These are phyloP conservation scores for Dipodomys spectabilis DNA, from an alignment of 2,113 vertebrate species.

Conservation along the genomic window DNA sequence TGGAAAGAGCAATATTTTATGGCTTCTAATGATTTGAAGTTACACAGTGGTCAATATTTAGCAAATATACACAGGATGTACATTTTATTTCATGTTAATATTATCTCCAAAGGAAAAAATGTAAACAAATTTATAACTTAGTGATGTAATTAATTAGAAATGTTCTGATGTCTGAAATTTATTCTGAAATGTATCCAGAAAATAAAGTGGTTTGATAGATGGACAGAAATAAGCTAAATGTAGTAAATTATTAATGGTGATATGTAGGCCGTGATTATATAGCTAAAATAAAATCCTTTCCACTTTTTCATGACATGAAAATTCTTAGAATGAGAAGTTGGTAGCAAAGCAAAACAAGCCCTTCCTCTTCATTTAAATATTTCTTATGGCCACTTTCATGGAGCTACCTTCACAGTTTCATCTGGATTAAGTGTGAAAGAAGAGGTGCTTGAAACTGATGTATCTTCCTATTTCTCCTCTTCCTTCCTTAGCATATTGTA, in stretches of 20 bases:
- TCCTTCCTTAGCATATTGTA: background rate
- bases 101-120: background rate
- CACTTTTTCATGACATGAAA: background rate
- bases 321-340: background rate
- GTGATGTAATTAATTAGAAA: background rate
- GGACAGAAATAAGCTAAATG: background rate
- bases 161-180: background rate
- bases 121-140: background rate
- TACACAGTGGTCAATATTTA: background rate
- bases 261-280: background rate
- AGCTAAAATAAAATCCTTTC: background rate
- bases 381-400: background rate
- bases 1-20: background rate
- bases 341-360: background rate
- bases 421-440: background rate
- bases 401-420: background rate
- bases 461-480: background rate
- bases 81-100: slow-evolving; percentile 13
- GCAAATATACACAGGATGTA: background rate
- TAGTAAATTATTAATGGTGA: background rate
- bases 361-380: background rate
- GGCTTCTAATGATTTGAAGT: background rate
- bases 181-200: slow-evolving; percentile 16
- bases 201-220: background rate
- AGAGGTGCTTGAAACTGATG: accelerated